Base-by-base conservation (phyloP, 2,797 vertebrate species). In the Neostethus bicornis region DNA sequence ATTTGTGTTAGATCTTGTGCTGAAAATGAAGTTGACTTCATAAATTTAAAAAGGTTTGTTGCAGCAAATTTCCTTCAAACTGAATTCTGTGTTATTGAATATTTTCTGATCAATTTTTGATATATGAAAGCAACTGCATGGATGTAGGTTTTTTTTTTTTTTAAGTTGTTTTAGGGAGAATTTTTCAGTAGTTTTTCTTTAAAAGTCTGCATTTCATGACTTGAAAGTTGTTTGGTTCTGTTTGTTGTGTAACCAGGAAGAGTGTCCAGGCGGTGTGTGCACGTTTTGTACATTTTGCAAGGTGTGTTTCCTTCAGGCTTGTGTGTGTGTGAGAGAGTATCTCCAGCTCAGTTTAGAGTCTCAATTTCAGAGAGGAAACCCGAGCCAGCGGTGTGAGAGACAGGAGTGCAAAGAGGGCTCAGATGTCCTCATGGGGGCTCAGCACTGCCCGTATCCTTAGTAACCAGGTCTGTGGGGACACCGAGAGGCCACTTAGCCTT, bases 401-500 rank as follows among this genome's bases (percentile, higher is more conserved):
- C 67, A 1, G 75, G 73, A 83, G 72, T n/a, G 19, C 47, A 41
- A 59, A 44, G 80, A 70, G 66, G 65, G 66, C 75, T 85, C 80
- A 75, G 72, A 81, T 81, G 84, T 87, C 83, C 85, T 86, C 83
- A 88, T 88, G 79, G 77, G 83, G 59, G 60, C 73, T 74, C 74
- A 49, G 75, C 29, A 66, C 69, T 45, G 63, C 61, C 49, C 1
- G 60, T 71, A 73, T 76, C 80, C 65, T 32, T 55, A 71, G 64
- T 75, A 73, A 84, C 79, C 52, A 7, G n/a, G 73, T 78, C 71
- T 78, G 53, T 61, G 20, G 81, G 75, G 75, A 80, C 70, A 71
- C 52, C 41, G 37, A 32, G 51, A 57, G 65, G 70, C 75, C 57
- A 81, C 62, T 48, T 37, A 52, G 61, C 54, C 75, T 78, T 28